Base-by-base conservation (phyloP, 2,113 vertebrate species). In the Lutjanus erythropterus region DNA sequence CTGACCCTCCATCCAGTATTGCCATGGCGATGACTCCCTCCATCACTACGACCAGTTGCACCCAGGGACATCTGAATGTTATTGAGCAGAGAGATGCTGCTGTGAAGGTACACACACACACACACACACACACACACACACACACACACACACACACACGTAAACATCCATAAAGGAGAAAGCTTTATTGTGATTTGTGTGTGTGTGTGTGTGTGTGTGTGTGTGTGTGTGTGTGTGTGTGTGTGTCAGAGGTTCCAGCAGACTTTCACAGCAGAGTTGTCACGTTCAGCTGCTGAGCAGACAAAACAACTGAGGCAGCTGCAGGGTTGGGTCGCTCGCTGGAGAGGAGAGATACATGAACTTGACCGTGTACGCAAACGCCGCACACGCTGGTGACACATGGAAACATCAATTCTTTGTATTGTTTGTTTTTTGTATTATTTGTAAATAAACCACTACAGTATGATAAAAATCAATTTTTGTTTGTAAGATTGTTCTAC, bases 261-360 rank as follows among this genome's bases (percentile, higher is more conserved):
- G 74, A 44, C 81, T 64, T n/a, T 79, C 31, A 33, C 12, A 12
- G 53, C 31, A 1, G 84, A 89, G 62, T 15, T 33, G 47, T 46
- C 9, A 0, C 15, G 15, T 18, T 79, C 77, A 49, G 75, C 86
- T 0, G 29, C 70, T 0, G 49, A 81, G n/a, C 75, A 88, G 74
- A 81, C 64, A 8, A 53, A 76, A 64, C 76, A 21, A 12, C 80
- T 93, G 78, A 68, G 66, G 0, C 35, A 87, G 42, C 39, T 85
- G 1, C 44, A 90, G 31, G 61, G 9, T 53, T 92, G 90, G 91
- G 89, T 19, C 71, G 33, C 37, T 31, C 80, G 90, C 76, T 93
- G 90, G 87, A 80, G 29, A 23, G 72, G 70, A 15, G 70, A 93
- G 70, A 82, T 84, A 59, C 44, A 78, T 62, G n/a, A n/a, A 44